Conservation (phyloP, 2,797 vertebrate species). For the Pseudomugil gertrudae region DNA sequence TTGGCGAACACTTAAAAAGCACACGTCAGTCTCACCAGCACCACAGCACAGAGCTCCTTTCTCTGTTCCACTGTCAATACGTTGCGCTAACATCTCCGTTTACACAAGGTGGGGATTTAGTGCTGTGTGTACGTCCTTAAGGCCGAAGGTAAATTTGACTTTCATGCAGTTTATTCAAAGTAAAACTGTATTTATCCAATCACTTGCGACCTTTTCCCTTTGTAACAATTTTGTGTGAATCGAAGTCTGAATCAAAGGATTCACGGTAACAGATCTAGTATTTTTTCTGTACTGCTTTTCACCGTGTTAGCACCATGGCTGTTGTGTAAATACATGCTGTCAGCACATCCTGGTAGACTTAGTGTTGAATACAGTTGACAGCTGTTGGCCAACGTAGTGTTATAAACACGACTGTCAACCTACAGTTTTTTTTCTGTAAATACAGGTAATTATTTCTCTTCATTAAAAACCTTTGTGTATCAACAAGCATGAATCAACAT, state of each 20-base stretch:
- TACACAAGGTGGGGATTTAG: conserved; percentile 69
- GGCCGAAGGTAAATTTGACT: conserved; percentile 17
- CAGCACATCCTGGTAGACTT: conserved; percentile 62
- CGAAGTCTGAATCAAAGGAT: conserved; percentile 2
- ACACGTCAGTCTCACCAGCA: conserved; percentile 74
- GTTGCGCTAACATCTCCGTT: conserved; percentile 69
- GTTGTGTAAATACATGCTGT: conserved; percentile 79
- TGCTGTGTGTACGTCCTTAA: conserved; percentile 30
- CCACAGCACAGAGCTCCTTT: conserved; percentile 72
- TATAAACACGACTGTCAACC: conserved; percentile 65
- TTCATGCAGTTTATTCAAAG: conserved; percentile 18
- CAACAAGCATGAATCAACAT: conserved; percentile 62
- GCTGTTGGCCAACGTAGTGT: conserved; percentile 55
- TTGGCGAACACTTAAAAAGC: conserved; percentile 73
- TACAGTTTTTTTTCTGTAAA: conserved; percentile 73
- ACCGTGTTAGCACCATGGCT: conserved; percentile 55
- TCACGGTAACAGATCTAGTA: background rate
- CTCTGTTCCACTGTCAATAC: conserved; percentile 65
- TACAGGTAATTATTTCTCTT: conserved; percentile 68
- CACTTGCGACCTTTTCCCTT: background rate
- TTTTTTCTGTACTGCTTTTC: conserved; percentile 21
- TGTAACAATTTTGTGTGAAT: conserved; percentile 1
- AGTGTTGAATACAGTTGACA: conserved; percentile 60
- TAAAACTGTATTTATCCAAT: conserved; percentile 4
- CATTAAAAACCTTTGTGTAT: conserved; percentile 67